These are phyloP conservation scores for Catocala sponsa DNA, from an alignment of 2,888 invertebrate species.

Conservation along the genomic window DNA sequence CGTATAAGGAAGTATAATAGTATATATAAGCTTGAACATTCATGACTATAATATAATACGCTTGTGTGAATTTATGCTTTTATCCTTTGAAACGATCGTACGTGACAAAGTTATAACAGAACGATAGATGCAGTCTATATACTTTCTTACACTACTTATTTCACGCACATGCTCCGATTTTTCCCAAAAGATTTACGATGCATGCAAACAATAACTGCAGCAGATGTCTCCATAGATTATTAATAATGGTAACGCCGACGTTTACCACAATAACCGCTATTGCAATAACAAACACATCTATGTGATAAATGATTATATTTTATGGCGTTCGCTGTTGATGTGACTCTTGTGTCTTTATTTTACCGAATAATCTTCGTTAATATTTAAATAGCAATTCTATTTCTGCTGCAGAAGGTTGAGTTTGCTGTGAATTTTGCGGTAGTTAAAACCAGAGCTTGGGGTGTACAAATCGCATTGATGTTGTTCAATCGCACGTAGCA, in stretches of 20 bases:
- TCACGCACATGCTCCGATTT: constrained; percentile 54
- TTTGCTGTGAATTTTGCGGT: constrained; percentile 42
- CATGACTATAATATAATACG: too few relatives aligned
- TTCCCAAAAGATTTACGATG: constrained; percentile 60
- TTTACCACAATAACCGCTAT: constrained; percentile 83
- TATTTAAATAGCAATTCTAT: constrained; percentile 43
- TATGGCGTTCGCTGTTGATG: constrained; percentile 81
- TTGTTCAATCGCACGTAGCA: constrained; percentile 85
- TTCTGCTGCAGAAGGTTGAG: constrained; percentile 5
- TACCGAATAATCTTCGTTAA: constrained; percentile 56
- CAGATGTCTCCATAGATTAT: constrained; percentile 80
- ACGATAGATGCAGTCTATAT: constrained; percentile 16
- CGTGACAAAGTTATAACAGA: constrained; percentile 14
- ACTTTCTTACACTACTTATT: constrained; percentile 48
- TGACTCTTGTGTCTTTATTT: constrained; percentile 82
- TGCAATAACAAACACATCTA: constrained; percentile 82
- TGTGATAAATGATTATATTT: constrained; percentile 86
- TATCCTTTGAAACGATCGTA: neutral
- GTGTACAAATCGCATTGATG: constrained; percentile 81
- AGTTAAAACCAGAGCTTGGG: constrained; percentile 68
- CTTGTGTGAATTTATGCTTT: too few relatives aligned
- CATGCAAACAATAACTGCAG: constrained; percentile 69
- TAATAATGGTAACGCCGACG: constrained; percentile 82
- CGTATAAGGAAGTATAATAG: too few relatives aligned
- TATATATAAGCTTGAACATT: too few relatives aligned